These are phyloP conservation scores for Zootermopsis nevadensis DNA, from an alignment of 2,888 invertebrate genomes.

Conservation along the genomic window DNA sequence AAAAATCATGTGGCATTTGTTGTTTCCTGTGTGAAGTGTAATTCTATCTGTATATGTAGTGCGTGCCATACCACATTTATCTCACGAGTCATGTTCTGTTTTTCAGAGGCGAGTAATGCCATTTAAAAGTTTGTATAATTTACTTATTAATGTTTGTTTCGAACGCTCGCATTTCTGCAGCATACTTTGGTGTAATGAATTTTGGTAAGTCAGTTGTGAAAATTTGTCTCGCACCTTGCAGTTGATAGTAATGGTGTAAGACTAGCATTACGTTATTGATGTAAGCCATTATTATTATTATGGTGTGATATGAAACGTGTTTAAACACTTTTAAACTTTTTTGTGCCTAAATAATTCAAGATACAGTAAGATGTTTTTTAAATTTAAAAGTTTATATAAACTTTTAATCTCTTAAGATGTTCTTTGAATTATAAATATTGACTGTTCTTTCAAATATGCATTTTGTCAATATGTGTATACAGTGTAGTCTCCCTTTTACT, in stretches of 20 bases:
- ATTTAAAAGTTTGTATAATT: neutral
- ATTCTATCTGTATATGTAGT: slow-evolving; percentile 13
- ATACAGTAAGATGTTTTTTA: neutral
- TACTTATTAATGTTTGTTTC: neutral
- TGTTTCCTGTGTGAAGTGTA: neutral
- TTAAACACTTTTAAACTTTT: slow-evolving; percentile 16
- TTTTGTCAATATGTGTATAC: neutral
- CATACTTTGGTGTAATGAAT: neutral
- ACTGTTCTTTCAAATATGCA: neutral
- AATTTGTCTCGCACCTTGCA: neutral
- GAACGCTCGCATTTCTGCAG: neutral
- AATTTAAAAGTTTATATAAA: slow-evolving; percentile 20
- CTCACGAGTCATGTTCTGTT: neutral
- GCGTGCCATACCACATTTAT: slow-evolving; percentile 25
- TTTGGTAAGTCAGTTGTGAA: neutral
- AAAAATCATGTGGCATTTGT: neutral
- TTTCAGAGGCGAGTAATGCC: neutral
- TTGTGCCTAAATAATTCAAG: slow-evolving; percentile 19
- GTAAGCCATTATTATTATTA: neutral
- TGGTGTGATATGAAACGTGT: neutral
- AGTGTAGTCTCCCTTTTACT: neutral
- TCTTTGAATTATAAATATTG: neutral
- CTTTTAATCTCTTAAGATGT: neutral
- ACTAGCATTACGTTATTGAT: neutral
- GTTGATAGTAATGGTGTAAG: neutral